Conservation (phyloP, 2,888 invertebrate genomes). For the Bugulina stolonifera region DNA sequence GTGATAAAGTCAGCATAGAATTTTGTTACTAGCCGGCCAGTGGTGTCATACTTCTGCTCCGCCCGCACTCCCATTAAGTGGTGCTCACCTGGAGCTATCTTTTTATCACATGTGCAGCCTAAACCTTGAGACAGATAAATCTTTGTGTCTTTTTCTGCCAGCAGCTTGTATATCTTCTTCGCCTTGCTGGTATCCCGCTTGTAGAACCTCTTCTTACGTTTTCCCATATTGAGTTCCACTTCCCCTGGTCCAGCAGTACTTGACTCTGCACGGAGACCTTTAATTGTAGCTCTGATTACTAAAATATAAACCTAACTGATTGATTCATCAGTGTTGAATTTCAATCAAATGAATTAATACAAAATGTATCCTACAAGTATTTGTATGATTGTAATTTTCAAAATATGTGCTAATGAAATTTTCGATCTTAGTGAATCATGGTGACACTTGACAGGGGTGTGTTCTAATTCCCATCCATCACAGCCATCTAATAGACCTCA, state of each 20-base stretch:
- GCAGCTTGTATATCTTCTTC: conserved; percentile 17
- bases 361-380: too few relatives aligned
- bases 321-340: too few relatives aligned
- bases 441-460: too few relatives aligned
- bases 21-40: background rate
- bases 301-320: too few relatives aligned
- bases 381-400: too few relatives aligned
- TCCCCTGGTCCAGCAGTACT: background rate
- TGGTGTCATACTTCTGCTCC: background rate
- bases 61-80: conserved; percentile 6
- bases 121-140: conserved; percentile 11
- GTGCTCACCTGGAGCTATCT: background rate
- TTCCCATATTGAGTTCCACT: conserved; percentile 14
- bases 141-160: conserved; percentile 15
- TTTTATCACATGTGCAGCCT: background rate
- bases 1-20: conserved; percentile 26
- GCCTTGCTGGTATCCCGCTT: background rate
- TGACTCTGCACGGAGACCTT: conserved; percentile 2
- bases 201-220: conserved; percentile 22
- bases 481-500: too few relatives aligned
- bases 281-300: conserved; percentile 18
- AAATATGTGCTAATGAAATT: too few relatives aligned
- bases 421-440: too few relatives aligned
- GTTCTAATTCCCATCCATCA: too few relatives aligned
- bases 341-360: too few relatives aligned